Base-by-base conservation (phyloP, 2,888 invertebrate genomes). In the Drosophila atroscutellata region DNA sequence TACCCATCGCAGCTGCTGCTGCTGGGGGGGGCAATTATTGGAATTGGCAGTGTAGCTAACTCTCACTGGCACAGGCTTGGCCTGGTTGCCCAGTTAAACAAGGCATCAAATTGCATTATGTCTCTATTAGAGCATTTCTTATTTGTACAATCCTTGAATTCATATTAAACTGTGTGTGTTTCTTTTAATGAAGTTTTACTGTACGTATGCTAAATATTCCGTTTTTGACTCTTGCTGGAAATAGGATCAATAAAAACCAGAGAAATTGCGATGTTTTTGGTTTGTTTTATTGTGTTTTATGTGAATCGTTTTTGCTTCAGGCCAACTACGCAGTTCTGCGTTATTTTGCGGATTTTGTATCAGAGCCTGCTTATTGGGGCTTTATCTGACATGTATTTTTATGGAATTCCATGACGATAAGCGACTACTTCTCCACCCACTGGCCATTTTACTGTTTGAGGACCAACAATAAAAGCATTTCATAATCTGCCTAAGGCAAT, bases 21-120 rank as follows among this genome's bases (percentile, higher is more conserved):
- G n/a, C n/a, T n/a, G n/a, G n/a, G 24, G 11, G 24, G 11, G 55
- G 83, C 86, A 86, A 85, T 85, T 85, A 85, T 85, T 70, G 76
- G 76, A 88, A 88, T 88, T 88, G 84, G 65, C 70, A 77, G 57
- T 62, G 65, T 24, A 47, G 47, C 24, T 18, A 37, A 30, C 45
- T 56, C 45, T 56, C 56, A 50, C 36, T 67, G 79, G 79, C 75
- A 50, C 50, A 70, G 79, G 79, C 75, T 70, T 84, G 83, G 72
- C 83, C 77, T 71, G 80, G 70, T 75, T 72, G 59, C 71, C 64
- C 56, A 57, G 47, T 49, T 68, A 37, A 20, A 42, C 63, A 55
- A n/a, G 32, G 20, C 56, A n/a, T n/a, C n/a, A n/a, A n/a, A n/a
- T n/a, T n/a, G n/a, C n/a, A 4, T 45, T 24, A 45, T 45, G 45